Conservation (phyloP, 2,797 vertebrate species). For the Cynopterus sphinx region DNA sequence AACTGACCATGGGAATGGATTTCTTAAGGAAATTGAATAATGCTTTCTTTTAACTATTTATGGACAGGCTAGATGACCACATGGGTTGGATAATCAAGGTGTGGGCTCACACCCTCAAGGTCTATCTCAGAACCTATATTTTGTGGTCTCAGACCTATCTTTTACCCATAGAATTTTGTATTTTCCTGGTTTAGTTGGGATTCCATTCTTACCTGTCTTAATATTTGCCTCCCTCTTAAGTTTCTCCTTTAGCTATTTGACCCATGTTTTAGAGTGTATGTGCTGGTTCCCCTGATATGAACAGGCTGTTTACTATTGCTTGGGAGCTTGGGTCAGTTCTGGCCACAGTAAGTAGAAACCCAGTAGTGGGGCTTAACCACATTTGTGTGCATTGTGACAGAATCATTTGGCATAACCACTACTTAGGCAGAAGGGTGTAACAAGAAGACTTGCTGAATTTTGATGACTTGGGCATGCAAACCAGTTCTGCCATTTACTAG, state of each 20-base stretch:
- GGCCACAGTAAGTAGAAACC: background rate
- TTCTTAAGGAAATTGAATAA: background rate
- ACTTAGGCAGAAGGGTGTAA: background rate
- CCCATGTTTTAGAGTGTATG: background rate
- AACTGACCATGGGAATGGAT: background rate
- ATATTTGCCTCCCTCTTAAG: background rate
- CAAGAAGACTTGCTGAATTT: background rate
- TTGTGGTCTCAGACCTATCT: background rate
- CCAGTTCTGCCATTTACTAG: background rate
- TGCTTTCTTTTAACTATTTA: background rate
- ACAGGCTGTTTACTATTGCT: background rate
- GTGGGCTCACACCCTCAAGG: background rate
- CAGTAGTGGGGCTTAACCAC: background rate
- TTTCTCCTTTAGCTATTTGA: background rate
- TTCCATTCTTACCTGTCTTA: background rate
- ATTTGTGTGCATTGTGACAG: background rate
- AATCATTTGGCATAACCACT: background rate
- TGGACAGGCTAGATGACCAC: background rate
- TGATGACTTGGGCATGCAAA: slow-evolving; percentile 6
- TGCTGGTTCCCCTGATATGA: background rate
- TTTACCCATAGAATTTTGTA: background rate
- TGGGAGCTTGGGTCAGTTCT: background rate
- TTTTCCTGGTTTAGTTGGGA: background rate
- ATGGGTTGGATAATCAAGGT: background rate
- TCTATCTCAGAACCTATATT: background rate